Evolutionary conservation across 2,888 invertebrate genomes (phyloP), one percentile per base, ranked within the genome.

Genomic region (Acrocyrtus sp.): DNA sequence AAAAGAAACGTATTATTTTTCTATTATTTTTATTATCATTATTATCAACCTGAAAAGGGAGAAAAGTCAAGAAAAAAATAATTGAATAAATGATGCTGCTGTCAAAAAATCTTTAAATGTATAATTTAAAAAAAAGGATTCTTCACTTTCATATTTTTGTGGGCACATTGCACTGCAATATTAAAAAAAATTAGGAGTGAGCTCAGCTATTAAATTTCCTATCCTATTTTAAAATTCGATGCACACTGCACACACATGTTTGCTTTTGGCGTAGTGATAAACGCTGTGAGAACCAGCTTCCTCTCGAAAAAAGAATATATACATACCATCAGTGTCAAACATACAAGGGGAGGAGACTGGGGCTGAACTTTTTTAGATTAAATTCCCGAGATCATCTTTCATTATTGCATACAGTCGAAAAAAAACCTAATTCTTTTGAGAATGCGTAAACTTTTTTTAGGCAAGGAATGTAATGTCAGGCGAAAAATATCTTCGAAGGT

Each of bases 321-420:
- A 54, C 63, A 65, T 60, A 51, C 51, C 41, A 43, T 27, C 51
- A 60, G 61, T 67, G 53, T 58, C 67, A 67, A 51, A 65, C 65
- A 56, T 43, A 56, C 22, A 65, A 56, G 47, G 29, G 67, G 67
- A 67, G 67, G 67, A 67, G 67, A 67, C 41, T 67, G 27, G 67
- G 67, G 67, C 51, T 43, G 51, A 60, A 43, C 60, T 41, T 29
- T n/a, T 22, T 8, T 47, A 27, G 39, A 67, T 67, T 67, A 51
- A 58, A 67, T 67, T 67, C 60, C 53, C 29, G 15, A 43, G 58
- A 50, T 67, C 67, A 58, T 58, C 67, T 67, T 67, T 67, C 67
- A 21, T 26, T 61, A 27, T 26, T 22, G 41, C 27, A 19, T 29
- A 34, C 12, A 34, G 34, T 8, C 34, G n/a, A n/a, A n/a, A n/a